Evolutionary conservation across 2,113 vertebrate genomes (phyloP).

Genomic region (Ranitomeya imitator): DNA sequence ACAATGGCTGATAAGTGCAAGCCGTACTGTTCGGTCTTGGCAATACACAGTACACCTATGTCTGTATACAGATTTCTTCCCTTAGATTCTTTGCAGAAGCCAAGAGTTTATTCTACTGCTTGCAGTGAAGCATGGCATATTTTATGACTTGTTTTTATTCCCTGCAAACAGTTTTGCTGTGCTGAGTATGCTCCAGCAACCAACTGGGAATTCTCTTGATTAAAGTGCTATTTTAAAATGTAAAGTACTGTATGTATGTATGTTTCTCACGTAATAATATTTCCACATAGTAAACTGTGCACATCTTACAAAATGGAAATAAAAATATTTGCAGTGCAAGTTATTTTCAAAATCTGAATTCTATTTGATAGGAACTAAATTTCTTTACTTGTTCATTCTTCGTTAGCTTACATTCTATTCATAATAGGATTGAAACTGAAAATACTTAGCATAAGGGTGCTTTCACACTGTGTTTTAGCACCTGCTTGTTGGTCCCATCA

Average conservation of each 20-base stretch:
- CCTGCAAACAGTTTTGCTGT: slow-evolving; percentile 11
- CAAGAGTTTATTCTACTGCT: slow-evolving; percentile 14
- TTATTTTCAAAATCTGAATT: neutral
- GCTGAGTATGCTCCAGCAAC: neutral
- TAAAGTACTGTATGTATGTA: slow-evolving; percentile 21
- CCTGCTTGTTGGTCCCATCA: too few species aligned
- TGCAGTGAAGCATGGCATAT: slow-evolving; percentile 8
- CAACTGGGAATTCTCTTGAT: slow-evolving; percentile 30
- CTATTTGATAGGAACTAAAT: neutral
- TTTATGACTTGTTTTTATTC: neutral
- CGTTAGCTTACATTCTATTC: neutral
- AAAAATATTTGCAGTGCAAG: neutral
- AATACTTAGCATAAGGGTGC: neutral
- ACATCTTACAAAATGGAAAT: neutral
- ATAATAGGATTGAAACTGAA: neutral
- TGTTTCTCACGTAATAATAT: neutral
- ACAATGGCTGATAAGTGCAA: slow-evolving; percentile 1
- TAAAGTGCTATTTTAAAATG: slow-evolving; percentile 6
- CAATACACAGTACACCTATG: neutral
- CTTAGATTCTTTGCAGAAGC: slow-evolving; percentile 14
- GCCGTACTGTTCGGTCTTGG: neutral
- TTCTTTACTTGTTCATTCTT: neutral
- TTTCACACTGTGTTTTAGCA: too few species aligned
- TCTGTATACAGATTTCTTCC: slow-evolving; percentile 7
- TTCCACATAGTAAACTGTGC: neutral